phyloP scores from a whole-genome alignment of 2,113 vertebrate genomes.

The Mystacornis crossleyi region DNA sequence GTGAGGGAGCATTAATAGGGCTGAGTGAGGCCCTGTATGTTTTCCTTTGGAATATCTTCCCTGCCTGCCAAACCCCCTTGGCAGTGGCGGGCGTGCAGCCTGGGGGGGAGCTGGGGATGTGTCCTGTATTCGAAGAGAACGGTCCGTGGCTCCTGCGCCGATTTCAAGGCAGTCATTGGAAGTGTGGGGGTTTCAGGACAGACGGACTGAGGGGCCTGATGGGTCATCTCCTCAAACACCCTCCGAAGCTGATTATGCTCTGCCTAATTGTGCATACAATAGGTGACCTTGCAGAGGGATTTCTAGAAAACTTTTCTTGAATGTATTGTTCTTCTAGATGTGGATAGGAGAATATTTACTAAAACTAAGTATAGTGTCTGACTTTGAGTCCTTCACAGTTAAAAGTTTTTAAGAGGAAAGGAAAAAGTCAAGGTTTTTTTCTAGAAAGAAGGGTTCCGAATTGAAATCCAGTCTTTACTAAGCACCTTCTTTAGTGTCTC shows the following conservation, averaged over 20 bases:
- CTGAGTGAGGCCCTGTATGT: constrained; percentile 9
- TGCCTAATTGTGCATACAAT: neutral
- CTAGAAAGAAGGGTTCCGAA: neutral
- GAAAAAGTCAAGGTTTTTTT: neutral
- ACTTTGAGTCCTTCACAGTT: neutral
- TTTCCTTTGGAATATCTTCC: constrained; percentile 26
- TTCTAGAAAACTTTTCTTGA: neutral
- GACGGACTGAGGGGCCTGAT: fast-evolving
- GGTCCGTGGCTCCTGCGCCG: neutral
- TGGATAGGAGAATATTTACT: neutral
- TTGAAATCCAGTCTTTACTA: neutral
- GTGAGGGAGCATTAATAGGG: neutral
- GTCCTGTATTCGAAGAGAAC: neutral
- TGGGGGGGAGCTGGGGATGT: neutral
- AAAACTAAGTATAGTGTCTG: neutral
- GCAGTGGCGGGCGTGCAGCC: neutral
- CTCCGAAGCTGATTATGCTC: neutral
- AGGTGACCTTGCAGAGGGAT: neutral
- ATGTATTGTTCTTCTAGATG: neutral
- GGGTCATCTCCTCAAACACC: neutral
- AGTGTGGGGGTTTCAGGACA: neutral
- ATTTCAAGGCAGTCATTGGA: neutral
- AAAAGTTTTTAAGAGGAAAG: neutral
- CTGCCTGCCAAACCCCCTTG: neutral
- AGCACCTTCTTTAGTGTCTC: neutral